Conservation (phyloP, 2,888 invertebrate genomes). For the Anorthoa munda region DNA sequence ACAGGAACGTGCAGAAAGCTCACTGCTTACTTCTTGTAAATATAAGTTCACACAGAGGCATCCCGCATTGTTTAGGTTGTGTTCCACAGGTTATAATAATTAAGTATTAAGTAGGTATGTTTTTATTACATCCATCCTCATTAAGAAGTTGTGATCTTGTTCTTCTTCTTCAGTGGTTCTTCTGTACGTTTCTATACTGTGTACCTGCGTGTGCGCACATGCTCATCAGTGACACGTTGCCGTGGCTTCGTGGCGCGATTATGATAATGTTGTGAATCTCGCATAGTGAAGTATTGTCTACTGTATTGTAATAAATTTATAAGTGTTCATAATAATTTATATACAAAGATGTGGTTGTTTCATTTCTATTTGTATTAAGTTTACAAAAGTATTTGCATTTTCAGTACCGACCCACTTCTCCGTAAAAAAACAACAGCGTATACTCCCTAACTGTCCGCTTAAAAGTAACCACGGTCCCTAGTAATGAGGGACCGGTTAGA, state of each 20-base stretch:
- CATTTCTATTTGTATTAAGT: constrained; percentile 18
- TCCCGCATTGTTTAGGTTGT: not conserved
- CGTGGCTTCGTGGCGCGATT: not conserved
- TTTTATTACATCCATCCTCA: not conserved
- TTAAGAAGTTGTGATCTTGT: not conserved
- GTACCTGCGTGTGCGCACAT: not conserved
- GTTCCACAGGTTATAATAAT: not conserved
- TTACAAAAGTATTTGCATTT: not conserved
- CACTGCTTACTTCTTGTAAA: not conserved
- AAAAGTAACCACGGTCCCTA: too few species aligned
- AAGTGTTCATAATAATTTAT: constrained; percentile 62
- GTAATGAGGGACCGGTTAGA: too few species aligned
- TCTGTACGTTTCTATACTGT: not conserved
- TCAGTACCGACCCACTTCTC: too few species aligned
- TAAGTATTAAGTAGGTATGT: not conserved
- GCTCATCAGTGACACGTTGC: not conserved
- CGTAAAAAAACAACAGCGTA: too few species aligned
- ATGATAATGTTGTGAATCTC: constrained; percentile 44
- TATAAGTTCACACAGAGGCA: too few species aligned
- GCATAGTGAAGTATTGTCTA: constrained; percentile 36
- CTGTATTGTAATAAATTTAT: constrained; percentile 40
- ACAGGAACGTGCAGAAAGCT: constrained; percentile 4
- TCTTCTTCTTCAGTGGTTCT: not conserved
- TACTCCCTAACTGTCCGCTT: too few species aligned
- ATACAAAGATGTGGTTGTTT: constrained; percentile 46